Evolutionary conservation across 2,113 vertebrate genomes (phyloP), one percentile per base, ranked within the genome.

Genomic region (Sporophila hypoxantha): DNA sequence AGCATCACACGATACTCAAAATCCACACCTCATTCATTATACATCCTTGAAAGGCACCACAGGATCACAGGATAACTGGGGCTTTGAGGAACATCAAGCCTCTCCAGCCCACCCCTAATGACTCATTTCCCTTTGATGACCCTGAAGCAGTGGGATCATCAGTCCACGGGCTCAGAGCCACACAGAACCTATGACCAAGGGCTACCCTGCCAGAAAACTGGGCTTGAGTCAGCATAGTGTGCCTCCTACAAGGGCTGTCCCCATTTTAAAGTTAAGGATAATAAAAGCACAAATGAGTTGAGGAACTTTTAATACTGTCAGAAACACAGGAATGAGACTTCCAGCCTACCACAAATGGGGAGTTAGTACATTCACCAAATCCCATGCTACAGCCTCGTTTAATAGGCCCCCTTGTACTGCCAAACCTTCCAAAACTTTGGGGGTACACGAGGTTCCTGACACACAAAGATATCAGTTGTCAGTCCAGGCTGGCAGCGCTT

Each of bases 381-480:
- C 39, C 69, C 49, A 29, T 0, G 0, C 44, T n/a, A 37, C 36
- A 39, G 53, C 18, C 36, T 69, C 22, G 30, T 56, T 77, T 53
- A 44, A 77, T 29, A 53, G 62, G n/a, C 4, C 17, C 22, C 39
- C 18, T 79, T 37, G 37, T 32, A 49, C 6, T 57, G 49, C 34
- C 76, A 82, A 49, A 41, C 15, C 44, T 74, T 57, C 53, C 36
- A 39, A 39, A 71, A n/a, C 13, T 53, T 13, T 6, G 5, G 8
- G 30, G 20, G 30, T 17, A 37, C 46, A 34, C 0, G 0, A 71
- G 27, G 41, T 20, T 73, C n/a, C 7, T 55, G 36, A n/a, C 42
- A 46, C 4, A 2, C 49, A 49, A 53, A 52, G 67, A 81, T 16
- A 76, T 0, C 52, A 56, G 46, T 2, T 14, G 56, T 4, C 76